Conservation (phyloP, 2,113 vertebrate genomes). For the Carassius auratus region DNA sequence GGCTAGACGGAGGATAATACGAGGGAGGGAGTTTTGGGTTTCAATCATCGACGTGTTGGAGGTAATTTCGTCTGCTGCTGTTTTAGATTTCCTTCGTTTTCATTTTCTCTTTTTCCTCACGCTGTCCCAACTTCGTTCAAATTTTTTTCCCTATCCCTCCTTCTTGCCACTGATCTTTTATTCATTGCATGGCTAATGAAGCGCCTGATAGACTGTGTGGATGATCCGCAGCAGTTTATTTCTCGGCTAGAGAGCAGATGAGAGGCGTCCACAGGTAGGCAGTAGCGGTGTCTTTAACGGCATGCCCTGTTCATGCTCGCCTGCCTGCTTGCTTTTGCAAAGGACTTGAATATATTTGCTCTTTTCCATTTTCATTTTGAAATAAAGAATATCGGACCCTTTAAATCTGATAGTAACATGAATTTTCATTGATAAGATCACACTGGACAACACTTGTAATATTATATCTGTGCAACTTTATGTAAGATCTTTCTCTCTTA, state of each 20-base stretch:
- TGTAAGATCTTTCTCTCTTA: not conserved
- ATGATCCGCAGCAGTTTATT: slow-evolving; percentile 43
- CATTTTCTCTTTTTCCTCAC: slow-evolving; percentile 19
- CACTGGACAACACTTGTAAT: not conserved
- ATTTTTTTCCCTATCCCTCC: not conserved
- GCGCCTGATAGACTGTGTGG: slow-evolving; percentile 49
- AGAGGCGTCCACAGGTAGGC: slow-evolving; percentile 42
- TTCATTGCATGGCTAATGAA: slow-evolving; percentile 59
- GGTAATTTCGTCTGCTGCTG: slow-evolving; percentile 9
- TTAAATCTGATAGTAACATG: not conserved
- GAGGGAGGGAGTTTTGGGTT: slow-evolving; percentile 3
- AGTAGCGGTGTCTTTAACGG: slow-evolving; percentile 5
- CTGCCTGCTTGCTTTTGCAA: not conserved
- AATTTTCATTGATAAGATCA: not conserved
- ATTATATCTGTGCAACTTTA: not conserved
- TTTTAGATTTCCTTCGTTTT: slow-evolving; percentile 29
- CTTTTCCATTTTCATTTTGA: not conserved
- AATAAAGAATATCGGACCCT: not conserved
- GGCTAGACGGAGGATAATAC: not conserved
- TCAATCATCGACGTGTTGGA: slow-evolving; percentile 23
- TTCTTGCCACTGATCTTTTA: slow-evolving; percentile 53
- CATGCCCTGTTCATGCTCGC: not conserved
- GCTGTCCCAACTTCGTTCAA: not conserved
- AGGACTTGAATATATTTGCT: not conserved
- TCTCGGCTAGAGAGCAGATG: slow-evolving; percentile 44